Base-by-base conservation (phyloP, 2,888 invertebrate species). In the Entomobrya proxima region DNA sequence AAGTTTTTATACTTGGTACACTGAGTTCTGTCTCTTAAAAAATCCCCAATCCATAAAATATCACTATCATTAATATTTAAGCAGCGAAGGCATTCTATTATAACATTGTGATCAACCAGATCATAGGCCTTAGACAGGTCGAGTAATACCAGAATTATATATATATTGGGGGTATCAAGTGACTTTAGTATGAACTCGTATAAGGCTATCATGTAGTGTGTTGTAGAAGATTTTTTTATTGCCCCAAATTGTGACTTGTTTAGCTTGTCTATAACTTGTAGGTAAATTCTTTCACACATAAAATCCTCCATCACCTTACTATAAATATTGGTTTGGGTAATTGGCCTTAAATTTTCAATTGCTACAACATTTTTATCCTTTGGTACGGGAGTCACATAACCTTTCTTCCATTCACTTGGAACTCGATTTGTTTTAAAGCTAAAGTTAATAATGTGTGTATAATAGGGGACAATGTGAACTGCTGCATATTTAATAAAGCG, bases 391-490 rank as follows among this genome's bases (percentile, higher is more conserved):
- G 44, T 40, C 15, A 40, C 44, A 40, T 40, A 40, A 40, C 44
- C 44, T 15, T 40, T 24, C 44, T 72, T 72, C 72, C 72, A 72
- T 11, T 72, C 40, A 40, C 6, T 21, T 5, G 72, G 72, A 21
- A 72, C 47, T 11, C 5, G 2, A 2, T 44, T 72, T 4, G 27
- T 40, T 15, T 21, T 21, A 24, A 21, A 72, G 44, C 72, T 72
- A 24, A 44, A 72, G 44, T 72, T 72, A 15, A 72, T 40, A 44
- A 72, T 44, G 24, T 72, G 72, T 40, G 44, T 72, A 13, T 21
- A 44, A 13, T 32, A n/a, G 7, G 72, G 72, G 2, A 44, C 72
- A 40, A 72, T 44, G 47, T 72, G 72, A 21, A 44, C 13, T 7
- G 44, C 40, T 11, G 72, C 72, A 44, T 9, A 72, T 72, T 44